Percentiles rank a stretch among this genome's conserved stretches.
Evolutionary conservation across 2,797 vertebrate genomes (phyloP).

Genomic region (Hoplostethus atlanticus): DNA sequence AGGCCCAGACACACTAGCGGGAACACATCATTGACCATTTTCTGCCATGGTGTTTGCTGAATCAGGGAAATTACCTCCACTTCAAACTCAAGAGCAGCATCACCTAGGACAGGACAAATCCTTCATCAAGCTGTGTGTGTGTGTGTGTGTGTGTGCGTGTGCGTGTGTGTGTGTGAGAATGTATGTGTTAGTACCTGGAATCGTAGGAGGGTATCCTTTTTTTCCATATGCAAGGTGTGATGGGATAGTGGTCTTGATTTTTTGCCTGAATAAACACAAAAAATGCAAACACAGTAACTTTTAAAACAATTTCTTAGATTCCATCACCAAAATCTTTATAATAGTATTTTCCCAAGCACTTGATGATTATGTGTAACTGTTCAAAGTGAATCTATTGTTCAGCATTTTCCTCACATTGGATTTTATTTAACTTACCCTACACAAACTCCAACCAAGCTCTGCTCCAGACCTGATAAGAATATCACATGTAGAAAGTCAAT

Average conservation of each 20-base stretch:
- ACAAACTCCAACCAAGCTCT: constrained; percentile 94
- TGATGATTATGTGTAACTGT: constrained; percentile 1
- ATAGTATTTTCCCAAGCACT: neutral
- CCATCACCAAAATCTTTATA: neutral
- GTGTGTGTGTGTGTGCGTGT: constrained; percentile 2
- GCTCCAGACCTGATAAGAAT: constrained; percentile 90
- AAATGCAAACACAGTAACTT: constrained; percentile 1
- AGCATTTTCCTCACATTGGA: neutral
- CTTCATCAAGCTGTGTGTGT: neutral
- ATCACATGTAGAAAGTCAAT: constrained; percentile 42
- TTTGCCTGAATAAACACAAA: constrained; percentile 86
- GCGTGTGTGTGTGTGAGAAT: neutral
- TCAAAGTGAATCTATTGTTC: neutral
- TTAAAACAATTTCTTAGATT: constrained; percentile 13
- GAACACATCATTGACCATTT: constrained; percentile 88
- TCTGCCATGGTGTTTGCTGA: constrained; percentile 92
- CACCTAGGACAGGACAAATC: constrained; percentile 77
- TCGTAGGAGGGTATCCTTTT: constrained; percentile 92
- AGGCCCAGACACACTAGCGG: constrained; percentile 90
- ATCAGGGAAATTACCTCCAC: constrained; percentile 91
- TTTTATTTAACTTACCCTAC: constrained; percentile 88
- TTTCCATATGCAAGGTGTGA: constrained; percentile 95
- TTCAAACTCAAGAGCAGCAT: constrained; percentile 92
- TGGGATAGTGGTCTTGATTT: constrained; percentile 94
- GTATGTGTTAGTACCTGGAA: constrained; percentile 88